These are phyloP conservation scores for Leptinotarsa rubiginosa DNA, from an alignment of 2,888 invertebrate species.

Conservation along the genomic window DNA sequence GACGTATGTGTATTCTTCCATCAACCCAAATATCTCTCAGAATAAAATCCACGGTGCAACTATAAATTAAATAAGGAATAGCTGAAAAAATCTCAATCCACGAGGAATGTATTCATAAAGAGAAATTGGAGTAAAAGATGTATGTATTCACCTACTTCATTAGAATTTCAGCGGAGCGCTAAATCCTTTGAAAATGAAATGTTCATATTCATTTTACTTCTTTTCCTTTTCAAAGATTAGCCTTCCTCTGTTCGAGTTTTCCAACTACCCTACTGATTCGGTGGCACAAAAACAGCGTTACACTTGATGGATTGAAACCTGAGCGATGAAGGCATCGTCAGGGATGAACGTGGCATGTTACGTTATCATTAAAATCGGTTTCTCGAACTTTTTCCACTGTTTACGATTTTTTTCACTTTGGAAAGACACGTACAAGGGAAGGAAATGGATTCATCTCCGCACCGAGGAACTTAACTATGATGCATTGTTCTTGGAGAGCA, in stretches of 20 bases:
- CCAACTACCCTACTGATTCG: slow-evolving; percentile 21
- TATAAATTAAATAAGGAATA: background rate
- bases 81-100: background rate
- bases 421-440: slow-evolving; percentile 19
- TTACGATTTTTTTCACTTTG: slow-evolving; percentile 11
- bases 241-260: slow-evolving; percentile 21
- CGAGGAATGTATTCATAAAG: background rate
- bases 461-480: slow-evolving; percentile 3
- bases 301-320: slow-evolving; percentile 30
- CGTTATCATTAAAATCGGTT: slow-evolving; percentile 27
- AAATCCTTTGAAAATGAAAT: slow-evolving; percentile 22
- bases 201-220: slow-evolving; percentile 21
- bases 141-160: slow-evolving; percentile 9
- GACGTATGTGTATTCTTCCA: too few species aligned
- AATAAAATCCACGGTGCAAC: background rate
- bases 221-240: slow-evolving; percentile 22
- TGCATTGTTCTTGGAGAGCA: slow-evolving; percentile 8
- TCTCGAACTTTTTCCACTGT: slow-evolving; percentile 19
- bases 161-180: slow-evolving; percentile 3
- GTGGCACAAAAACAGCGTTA: slow-evolving; percentile 24
- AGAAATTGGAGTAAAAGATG: slow-evolving; percentile 10
- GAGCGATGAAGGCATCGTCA: slow-evolving; percentile 22
- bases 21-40: background rate
- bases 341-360: slow-evolving; percentile 29
- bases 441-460: slow-evolving; percentile 1